Evolutionary conservation across 2,888 invertebrate genomes (phyloP).

Genomic region (Drosophila mimica): DNA sequence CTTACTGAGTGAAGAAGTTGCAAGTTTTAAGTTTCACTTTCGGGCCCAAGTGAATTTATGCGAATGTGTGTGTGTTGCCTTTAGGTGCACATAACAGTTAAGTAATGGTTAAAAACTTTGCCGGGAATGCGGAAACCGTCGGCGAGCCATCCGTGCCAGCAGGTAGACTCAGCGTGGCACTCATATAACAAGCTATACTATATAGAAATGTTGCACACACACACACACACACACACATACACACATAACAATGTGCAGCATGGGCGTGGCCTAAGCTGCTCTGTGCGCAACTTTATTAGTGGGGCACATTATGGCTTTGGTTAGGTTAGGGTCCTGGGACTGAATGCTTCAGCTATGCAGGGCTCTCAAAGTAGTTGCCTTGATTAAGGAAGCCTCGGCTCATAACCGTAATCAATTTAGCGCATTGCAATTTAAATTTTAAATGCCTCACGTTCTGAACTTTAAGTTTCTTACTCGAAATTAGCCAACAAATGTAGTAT

Average conservation of each 20-base stretch:
- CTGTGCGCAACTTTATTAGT: constrained; percentile 70
- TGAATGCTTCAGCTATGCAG: constrained; percentile 37
- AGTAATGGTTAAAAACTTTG: constrained; percentile 78
- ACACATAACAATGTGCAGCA: constrained; percentile 61
- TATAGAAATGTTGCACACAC: constrained; percentile 46
- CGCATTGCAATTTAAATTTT: constrained; percentile 60
- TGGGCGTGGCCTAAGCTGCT: constrained; percentile 70
- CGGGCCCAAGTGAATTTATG: constrained; percentile 78
- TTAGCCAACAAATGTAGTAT: constrained; percentile 45
- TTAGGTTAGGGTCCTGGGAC: constrained; percentile 50
- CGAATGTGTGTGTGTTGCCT: constrained; percentile 51
- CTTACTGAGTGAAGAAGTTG: constrained; percentile 61
- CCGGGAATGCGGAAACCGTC: constrained; percentile 26
- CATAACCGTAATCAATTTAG: constrained; percentile 69
- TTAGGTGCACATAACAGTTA: constrained; percentile 80
- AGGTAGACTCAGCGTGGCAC: constrained; percentile 62
- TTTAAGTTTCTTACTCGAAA: constrained; percentile 41
- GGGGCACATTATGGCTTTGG: constrained; percentile 67
- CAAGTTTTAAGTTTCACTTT: constrained; percentile 76
- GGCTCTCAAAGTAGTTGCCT: constrained; percentile 27
- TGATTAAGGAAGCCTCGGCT: constrained; percentile 41
- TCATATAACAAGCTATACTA: constrained; percentile 50
- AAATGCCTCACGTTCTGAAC: constrained; percentile 40
- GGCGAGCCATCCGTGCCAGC: constrained; percentile 33
- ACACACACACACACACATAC: constrained; percentile 23